These are phyloP conservation scores for Graptemys geographica DNA, from an alignment of 2,797 vertebrate genomes.

Conservation along the genomic window DNA sequence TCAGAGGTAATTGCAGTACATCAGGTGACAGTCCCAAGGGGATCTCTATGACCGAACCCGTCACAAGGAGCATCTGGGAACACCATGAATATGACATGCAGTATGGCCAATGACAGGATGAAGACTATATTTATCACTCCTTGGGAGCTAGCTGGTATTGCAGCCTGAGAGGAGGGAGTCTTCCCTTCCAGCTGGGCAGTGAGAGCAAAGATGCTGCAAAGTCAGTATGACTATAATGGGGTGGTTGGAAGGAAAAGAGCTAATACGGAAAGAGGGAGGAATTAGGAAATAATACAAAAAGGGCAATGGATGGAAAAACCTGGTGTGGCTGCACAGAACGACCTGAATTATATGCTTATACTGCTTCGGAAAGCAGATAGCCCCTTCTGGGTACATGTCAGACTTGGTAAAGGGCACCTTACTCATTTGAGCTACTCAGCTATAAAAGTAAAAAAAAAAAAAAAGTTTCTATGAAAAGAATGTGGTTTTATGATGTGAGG, in stretches of 20 bases:
- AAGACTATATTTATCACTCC: neutral
- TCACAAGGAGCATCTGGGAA: neutral
- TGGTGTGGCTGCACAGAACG: neutral
- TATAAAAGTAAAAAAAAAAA: neutral
- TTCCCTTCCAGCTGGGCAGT: neutral
- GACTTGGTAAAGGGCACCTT: neutral
- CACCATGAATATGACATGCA: neutral
- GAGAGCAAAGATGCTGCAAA: slow-evolving; percentile 21
- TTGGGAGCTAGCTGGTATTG: neutral
- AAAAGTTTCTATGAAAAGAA: neutral
- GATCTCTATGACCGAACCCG: too few species aligned
- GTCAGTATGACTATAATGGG: neutral
- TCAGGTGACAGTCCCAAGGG: too few species aligned
- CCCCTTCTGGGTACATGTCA: neutral
- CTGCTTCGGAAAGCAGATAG: neutral
- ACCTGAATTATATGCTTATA: neutral
- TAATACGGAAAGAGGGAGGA: neutral
- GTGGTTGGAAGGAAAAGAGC: neutral
- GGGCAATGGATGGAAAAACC: neutral
- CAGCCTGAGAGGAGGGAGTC: neutral
- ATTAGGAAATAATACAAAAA: neutral
- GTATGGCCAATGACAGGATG: neutral
- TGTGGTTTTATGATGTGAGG: neutral
- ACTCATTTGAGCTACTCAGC: neutral
- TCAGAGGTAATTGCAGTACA: too few species aligned